Evolutionary conservation across 2,797 vertebrate species (phyloP), one percentile per base, ranked within the genome.

Genomic region (Tragelaphus oryx): DNA sequence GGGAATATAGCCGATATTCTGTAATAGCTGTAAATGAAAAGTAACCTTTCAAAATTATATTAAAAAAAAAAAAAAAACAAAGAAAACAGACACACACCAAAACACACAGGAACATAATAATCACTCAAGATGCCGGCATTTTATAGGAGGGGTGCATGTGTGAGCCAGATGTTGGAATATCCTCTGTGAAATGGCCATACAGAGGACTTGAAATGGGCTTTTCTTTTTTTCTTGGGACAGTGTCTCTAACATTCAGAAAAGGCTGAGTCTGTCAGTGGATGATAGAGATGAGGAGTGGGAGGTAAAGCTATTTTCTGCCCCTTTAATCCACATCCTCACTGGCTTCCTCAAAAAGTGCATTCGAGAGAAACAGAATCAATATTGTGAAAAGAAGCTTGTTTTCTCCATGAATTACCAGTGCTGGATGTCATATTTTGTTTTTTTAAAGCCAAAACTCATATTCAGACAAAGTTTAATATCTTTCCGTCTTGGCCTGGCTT

Each of bases 331-430:
- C n/a, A 76, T 46, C 8, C 33, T 88, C 44, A 33, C 14, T 76
- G 12, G 24, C 37, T 96, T 93, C 86, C 57, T 97, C 85, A 71
- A 30, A 92, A 92, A 92, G 30, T 74, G 16, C 88, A 30, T 30
- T 68, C 22, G 30, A 46, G 50, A 37, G 52, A 93, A 93, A 54
- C 54, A 91, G 81, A 89, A 91, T 95, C 92, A 52, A 60, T 79
- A 54, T 50, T 65, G 8, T 48, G 37, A 68, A 90, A 87, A 87
- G 30, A 52, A 82, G 26, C 20, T 33, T 81, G 28, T 59, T 95
- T 89, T 85, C 28, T 13, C 75, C 22, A 87, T 97, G 76, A 82
- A 0, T 91, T 76, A 74, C 30, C 68, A 74, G 24, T 62, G 41
- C 52, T 37, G 14, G 26, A 80, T 76, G 81, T 65, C 28, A 18